Base-by-base conservation (phyloP, 2,113 vertebrate genomes). In the Lathamus discolor region DNA sequence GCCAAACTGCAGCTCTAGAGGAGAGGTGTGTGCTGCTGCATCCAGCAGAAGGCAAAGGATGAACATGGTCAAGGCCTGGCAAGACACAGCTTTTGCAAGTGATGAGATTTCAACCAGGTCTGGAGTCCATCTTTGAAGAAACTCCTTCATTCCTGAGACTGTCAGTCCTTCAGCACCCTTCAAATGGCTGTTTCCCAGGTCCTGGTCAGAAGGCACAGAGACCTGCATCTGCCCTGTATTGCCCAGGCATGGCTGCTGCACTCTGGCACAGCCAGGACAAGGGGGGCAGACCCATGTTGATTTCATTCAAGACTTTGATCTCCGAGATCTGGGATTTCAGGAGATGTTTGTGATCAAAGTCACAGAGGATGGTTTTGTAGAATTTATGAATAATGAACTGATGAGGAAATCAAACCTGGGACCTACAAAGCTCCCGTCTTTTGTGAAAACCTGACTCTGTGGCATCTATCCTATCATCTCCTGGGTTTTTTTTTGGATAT, bases 141-240 rank as follows among this genome's bases (percentile, higher is more conserved):
- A 39, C 4, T 63, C 17, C 35, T 23, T 37, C 14, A 9, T 8
- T 49, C 9, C 68, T 31, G n/a, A 23, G 20, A 17, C 75, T 67
- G 7, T 5, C 35, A 64, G 24, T 31, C 31, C 54, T 68, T 28
- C 13, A 43, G 49, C 6, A 3, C 20, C 59, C 13, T 86, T 24
- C 46, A 5, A 6, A 28, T 11, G 19, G 37, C 24, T 55, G 17
- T 39, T 31, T 24, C 39, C 17, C 11, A 27, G 24, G 4, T 29
- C 4, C 37, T 31, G 37, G 9, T 8, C 37, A 41, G 39, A 31
- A 78, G 35, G 3, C 28, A 7, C 2, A 10, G 44, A 44, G 41
- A 67, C 23, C 6, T n/a, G 14, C 18, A 24, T 12, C 43, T 59
- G 43, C 19, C n/a, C 67, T 0, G 0, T 15, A 12, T 2, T 37